phyloP scores from a whole-genome alignment of 2,113 vertebrate genomes.

The Jacana jacana region DNA sequence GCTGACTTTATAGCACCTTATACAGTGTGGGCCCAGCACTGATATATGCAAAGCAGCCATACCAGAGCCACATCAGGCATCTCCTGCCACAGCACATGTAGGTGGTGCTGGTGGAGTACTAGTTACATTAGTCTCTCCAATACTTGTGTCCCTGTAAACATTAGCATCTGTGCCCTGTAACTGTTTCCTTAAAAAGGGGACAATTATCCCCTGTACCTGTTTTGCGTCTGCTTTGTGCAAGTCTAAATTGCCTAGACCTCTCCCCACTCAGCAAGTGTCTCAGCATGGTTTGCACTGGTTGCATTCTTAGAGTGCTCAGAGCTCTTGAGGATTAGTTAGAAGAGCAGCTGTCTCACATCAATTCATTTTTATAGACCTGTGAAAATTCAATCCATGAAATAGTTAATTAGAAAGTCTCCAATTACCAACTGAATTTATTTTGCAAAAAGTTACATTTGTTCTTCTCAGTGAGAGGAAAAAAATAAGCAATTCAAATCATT shows the following conservation, averaged over 20 bases:
- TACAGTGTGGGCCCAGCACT: neutral
- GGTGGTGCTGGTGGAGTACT: neutral
- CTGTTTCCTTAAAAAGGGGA: neutral
- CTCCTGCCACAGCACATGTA: neutral
- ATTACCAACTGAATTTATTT: conserved; percentile 23
- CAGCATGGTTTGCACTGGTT: neutral
- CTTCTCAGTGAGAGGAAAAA: conserved; percentile 25
- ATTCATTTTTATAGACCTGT: neutral
- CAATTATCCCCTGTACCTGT: neutral
- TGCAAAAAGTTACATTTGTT: conserved; percentile 25
- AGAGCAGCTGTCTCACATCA: neutral
- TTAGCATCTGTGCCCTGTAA: neutral
- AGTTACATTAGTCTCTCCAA: accelerated
- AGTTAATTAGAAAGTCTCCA: conserved; percentile 41
- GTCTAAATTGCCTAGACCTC: neutral
- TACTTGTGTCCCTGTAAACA: neutral
- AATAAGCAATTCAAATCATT: conserved; percentile 63
- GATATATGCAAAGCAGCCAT: neutral
- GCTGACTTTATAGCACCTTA: neutral
- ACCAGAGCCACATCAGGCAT: neutral
- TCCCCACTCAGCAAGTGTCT: neutral
- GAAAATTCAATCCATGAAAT: neutral
- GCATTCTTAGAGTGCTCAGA: neutral
- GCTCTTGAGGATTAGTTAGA: neutral
- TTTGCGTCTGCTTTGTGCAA: neutral